Conservation (phyloP, 1,140 invertebrate species). For the Drosophila carrolli region DNA sequence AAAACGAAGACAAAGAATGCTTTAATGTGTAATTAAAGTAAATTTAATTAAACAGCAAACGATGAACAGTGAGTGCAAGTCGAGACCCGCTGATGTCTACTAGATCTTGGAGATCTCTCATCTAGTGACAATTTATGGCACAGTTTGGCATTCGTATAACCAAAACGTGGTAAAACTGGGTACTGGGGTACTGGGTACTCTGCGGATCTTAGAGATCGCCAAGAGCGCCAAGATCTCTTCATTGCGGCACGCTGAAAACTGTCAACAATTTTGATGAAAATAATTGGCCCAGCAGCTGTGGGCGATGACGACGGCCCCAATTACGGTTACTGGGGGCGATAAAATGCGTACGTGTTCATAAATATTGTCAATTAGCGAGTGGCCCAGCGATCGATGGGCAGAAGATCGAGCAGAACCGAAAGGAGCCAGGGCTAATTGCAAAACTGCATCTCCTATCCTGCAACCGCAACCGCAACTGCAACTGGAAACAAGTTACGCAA, state of each 20-base stretch:
- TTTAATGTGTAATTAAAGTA: conserved; percentile 74
- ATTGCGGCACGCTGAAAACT: conserved; percentile 68
- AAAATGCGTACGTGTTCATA: conserved; percentile 84
- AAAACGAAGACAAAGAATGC: conserved; percentile 45
- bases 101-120: conserved; percentile 41
- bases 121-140: conserved; percentile 72
- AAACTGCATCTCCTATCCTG: conserved; percentile 3
- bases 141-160: conserved; percentile 71
- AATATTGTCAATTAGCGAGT: conserved; percentile 82
- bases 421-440: conserved; percentile 25
- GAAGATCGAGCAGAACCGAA: conserved; percentile 29
- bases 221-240: conserved; percentile 52
- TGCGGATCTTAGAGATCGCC: conserved; percentile 8
- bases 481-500: conserved; percentile 76
- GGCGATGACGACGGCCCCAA: conserved; percentile 54
- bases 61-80: conserved; percentile 45
- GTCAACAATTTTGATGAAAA: conserved; percentile 82
- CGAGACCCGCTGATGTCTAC: conserved; percentile 14
- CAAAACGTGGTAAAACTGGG: conserved; percentile 54
- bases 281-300: conserved; percentile 72
- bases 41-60: conserved; percentile 67
- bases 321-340: conserved; percentile 68
- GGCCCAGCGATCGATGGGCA: conserved; percentile 49
- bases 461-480: conserved; percentile 18
- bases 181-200: neutral